Percentiles rank a stretch among this genome's conserved stretches.
These are phyloP conservation scores for Drosophila navojoa DNA, from an alignment of 1,140 invertebrate genomes.

Conservation along the genomic window DNA sequence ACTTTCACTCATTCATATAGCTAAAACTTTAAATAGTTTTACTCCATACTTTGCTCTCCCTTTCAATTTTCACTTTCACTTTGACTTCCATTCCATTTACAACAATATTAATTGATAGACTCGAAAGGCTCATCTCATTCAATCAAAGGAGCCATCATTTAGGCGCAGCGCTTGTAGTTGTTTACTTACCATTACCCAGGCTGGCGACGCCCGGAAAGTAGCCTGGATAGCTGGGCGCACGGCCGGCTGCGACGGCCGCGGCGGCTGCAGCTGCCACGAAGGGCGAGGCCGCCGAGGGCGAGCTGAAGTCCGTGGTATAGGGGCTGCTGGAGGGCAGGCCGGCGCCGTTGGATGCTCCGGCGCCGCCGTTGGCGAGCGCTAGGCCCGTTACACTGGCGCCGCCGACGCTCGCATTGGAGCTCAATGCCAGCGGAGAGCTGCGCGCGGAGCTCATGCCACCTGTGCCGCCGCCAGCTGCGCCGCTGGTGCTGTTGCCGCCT, in stretches of 20 bases:
- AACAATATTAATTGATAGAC: neutral
- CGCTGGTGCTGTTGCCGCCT: constrained; percentile 45
- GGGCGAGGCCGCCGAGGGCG: constrained; percentile 73
- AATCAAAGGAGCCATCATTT: neutral
- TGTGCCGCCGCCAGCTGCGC: constrained; percentile 43
- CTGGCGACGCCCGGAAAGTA: constrained; percentile 76
- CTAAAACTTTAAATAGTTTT: neutral
- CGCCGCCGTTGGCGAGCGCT: constrained; percentile 73
- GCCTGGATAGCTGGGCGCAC: constrained; percentile 75
- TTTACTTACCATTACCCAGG: constrained; percentile 77
- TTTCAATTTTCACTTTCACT: neutral
- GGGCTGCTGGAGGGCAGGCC: constrained; percentile 79
- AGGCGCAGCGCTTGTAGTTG: too few species aligned
- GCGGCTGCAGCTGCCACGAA: constrained; percentile 75
- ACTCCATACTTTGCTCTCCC: too few species aligned
- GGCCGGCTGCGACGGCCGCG: constrained; percentile 71
- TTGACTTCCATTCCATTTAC: neutral
- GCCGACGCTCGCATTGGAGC: constrained; percentile 79
- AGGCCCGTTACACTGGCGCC: constrained; percentile 67
- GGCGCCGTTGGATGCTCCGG: constrained; percentile 71
- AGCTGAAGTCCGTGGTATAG: constrained; percentile 78
- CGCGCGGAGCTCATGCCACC: constrained; percentile 77
- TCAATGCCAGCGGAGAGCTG: constrained; percentile 79
- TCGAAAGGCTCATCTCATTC: neutral
- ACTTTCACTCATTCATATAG: neutral